Evolutionary conservation across 2,888 invertebrate species (phyloP).

Genomic region (Brachypterus glaber): DNA sequence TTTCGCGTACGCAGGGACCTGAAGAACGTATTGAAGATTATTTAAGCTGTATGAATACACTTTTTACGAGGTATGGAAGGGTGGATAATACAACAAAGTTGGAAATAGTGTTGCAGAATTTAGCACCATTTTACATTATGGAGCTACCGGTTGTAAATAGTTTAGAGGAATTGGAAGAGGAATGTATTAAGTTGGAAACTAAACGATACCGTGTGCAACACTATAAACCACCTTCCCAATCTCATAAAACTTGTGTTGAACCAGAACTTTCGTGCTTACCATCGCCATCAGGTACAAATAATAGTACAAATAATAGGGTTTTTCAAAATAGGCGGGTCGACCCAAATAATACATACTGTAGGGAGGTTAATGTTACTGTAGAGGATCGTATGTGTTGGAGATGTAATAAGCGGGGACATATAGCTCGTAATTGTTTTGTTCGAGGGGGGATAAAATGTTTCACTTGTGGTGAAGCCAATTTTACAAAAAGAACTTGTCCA

Average conservation of each 20-base stretch:
- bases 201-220: too few species aligned
- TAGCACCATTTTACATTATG: slow-evolving; percentile 16
- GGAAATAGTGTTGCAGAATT: slow-evolving; percentile 15
- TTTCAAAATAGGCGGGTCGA: too few species aligned
- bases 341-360: too few species aligned
- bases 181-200: too few species aligned
- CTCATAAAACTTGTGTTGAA: slow-evolving; percentile 7
- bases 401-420: too few species aligned
- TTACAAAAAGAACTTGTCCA: not conserved
- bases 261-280: slow-evolving; percentile 11
- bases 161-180: too few species aligned
- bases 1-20: slow-evolving; percentile 20
- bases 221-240: slow-evolving; percentile 1
- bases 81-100: slow-evolving; percentile 13
- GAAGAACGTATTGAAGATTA: slow-evolving; percentile 21
- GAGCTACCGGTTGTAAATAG: too few species aligned
- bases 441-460: too few species aligned
- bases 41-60: slow-evolving; percentile 19
- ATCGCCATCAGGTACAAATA: too few species aligned
- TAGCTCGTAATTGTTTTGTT: not conserved
- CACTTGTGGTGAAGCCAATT: not conserved
- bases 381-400: too few species aligned
- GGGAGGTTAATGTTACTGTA: too few species aligned
- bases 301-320: too few species aligned
- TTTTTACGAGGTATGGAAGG: slow-evolving; percentile 14